Base-by-base conservation (phyloP, 2,113 vertebrate genomes). In the Spea bombifrons region DNA sequence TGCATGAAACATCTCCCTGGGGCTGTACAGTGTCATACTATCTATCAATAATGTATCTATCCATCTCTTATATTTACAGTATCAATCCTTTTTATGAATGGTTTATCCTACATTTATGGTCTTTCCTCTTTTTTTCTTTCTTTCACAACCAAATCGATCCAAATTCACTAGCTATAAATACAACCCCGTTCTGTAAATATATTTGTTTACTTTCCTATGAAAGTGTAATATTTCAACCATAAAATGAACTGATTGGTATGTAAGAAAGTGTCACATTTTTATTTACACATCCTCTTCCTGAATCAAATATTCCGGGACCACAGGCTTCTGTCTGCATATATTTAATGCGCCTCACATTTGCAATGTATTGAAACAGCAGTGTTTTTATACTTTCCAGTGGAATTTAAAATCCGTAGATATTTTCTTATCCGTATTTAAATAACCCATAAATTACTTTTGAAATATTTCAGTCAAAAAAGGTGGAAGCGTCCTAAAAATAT, bases 181-280 rank as follows among this genome's bases (percentile, higher is more conserved):
- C 10, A 59, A 12, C 10, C 5, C 15, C 4, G 4, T 59, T 59
- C 5, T 59, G 8, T 12, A 12, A 59, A 12, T 59, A 59, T 52
- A 10, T 59, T 59, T 59, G 55, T 59, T 59, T 59, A 59, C 55
- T 59, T 59, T 59, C 55, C 55, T 13, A 12, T 5, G 30, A 13
- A 59, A 3, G 8, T 12, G 12, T 59, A 76, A 76, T 48, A 61
- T 69, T 76, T 12, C n/a, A 53, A 17, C 30, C 53, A 30, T 76
- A n/a, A 76, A 76, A 76, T 69, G 52, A 76, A 66, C 65, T 69
- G 15, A 52, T 76, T 76, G 66, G 75, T 76, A 76, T 76, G 75
- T 66, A 69, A 59, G 75, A 43, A 59, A 69, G 75, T 57, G 45
- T 17, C 44, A 75, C 64, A 68, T 59, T 76, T n/a, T 65, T 47